phyloP scores from a whole-genome alignment of 2,888 invertebrate species.

The Polietes domitor region DNA sequence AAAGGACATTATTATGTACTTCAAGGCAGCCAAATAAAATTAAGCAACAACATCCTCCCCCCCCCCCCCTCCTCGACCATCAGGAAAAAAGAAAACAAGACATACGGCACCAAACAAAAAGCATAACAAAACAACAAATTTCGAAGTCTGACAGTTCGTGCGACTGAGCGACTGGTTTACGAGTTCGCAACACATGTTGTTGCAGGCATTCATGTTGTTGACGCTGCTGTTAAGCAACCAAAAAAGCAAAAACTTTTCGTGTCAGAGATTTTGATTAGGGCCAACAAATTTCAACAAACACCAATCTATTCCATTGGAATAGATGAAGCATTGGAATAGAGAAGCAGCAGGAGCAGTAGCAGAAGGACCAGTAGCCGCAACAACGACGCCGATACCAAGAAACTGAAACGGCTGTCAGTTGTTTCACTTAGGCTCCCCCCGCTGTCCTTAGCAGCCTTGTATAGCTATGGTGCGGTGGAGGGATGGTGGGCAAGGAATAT shows the following conservation, averaged over 20 bases:
- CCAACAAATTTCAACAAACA: not conserved
- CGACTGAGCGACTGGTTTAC: not conserved
- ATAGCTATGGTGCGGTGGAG: not conserved
- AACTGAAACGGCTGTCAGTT: not conserved
- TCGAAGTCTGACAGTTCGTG: not conserved
- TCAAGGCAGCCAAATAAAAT: not conserved
- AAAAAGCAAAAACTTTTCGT: slow-evolving; percentile 1
- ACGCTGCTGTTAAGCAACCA: not conserved
- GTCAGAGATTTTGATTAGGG: slow-evolving; percentile 49
- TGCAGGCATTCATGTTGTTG: not conserved
- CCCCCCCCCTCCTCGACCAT: no score
- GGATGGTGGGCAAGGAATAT: not conserved
- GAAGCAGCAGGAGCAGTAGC: no score
- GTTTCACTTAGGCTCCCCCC: not conserved
- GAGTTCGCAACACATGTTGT: slow-evolving; percentile 1
- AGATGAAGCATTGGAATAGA: no score
- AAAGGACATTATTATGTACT: slow-evolving; percentile 1
- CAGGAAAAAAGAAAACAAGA: not conserved
- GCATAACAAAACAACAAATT: slow-evolving; percentile 4
- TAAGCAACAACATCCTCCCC: not conserved
- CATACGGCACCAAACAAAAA: not conserved
- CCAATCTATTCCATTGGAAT: no score
- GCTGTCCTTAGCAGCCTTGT: not conserved
- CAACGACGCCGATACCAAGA: not conserved
- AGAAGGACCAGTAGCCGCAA: not conserved